Evolutionary conservation across 2,797 vertebrate species (phyloP).

Genomic region (Muraenolepis orangiensis): DNA sequence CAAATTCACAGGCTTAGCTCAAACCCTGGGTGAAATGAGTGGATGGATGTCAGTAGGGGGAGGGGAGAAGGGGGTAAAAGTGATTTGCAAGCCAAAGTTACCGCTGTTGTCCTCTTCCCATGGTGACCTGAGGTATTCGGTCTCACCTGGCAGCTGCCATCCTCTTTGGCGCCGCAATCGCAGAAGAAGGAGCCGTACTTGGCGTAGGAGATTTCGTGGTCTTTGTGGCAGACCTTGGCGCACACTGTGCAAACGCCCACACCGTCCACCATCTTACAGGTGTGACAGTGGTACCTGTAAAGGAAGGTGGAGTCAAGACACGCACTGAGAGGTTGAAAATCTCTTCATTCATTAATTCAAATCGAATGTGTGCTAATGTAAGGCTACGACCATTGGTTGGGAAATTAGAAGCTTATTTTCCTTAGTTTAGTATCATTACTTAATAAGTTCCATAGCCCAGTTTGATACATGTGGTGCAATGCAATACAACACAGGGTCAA

Average conservation of each 20-base stretch:
- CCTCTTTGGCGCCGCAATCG: slow-evolving; percentile 99
- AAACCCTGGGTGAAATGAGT: slow-evolving; percentile 72
- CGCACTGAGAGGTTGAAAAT: neutral
- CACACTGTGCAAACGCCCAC: slow-evolving; percentile 99
- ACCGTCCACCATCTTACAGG: slow-evolving; percentile 99
- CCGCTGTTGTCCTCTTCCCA: slow-evolving; percentile 83
- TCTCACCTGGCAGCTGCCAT: slow-evolving; percentile 98
- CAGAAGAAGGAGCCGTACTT: slow-evolving; percentile 99
- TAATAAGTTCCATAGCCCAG: neutral
- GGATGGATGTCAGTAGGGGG: slow-evolving; percentile 72
- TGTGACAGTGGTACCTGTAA: slow-evolving; percentile 98
- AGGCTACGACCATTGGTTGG: neutral
- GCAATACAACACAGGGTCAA: neutral
- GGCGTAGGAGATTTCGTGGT: slow-evolving; percentile 99
- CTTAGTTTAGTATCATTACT: neutral
- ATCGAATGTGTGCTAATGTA: neutral
- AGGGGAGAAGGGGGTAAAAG: slow-evolving; percentile 40
- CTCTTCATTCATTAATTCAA: neutral
- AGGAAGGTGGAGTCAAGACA: slow-evolving; percentile 40
- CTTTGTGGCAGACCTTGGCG: slow-evolving; percentile 99
- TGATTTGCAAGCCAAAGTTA: slow-evolving; percentile 85
- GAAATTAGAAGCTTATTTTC: neutral
- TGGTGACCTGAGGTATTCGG: slow-evolving; percentile 83
- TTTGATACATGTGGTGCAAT: neutral
- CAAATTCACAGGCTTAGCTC: slow-evolving; percentile 59